Conservation (phyloP, 2,888 invertebrate species). For the Masnerella sp. region DNA sequence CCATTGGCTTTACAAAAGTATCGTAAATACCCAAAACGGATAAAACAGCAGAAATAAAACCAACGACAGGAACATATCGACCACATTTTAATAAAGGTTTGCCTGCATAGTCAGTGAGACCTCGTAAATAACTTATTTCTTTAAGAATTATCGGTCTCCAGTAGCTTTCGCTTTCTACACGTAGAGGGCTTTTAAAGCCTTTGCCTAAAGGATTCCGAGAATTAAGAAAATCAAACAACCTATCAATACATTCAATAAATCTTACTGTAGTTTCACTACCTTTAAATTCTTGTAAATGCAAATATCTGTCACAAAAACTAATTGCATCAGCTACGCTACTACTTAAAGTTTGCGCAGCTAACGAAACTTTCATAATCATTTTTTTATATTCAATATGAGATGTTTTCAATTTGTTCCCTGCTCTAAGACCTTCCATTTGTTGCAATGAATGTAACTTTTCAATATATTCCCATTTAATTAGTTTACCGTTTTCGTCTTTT, state of each 20-base stretch:
- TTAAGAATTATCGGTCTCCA: conserved; percentile 19
- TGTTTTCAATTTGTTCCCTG: conserved; percentile 38
- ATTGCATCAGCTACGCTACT: conserved; percentile 64
- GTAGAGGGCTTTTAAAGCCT: conserved; percentile 59
- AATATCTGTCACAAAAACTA: conserved; percentile 45
- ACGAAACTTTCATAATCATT: conserved; percentile 61
- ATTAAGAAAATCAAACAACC: conserved; percentile 60
- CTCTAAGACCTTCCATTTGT: conserved; percentile 29
- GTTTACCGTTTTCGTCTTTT: not conserved
- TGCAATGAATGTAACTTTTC: conserved; percentile 1
- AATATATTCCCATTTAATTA: conserved; percentile 16
- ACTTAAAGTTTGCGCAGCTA: conserved; percentile 65
- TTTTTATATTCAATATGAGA: conserved; percentile 38
- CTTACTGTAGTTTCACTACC: conserved; percentile 51
- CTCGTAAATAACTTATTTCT: conserved; percentile 13
- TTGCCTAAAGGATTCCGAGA: conserved; percentile 55
- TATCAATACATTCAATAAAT: conserved; percentile 59
- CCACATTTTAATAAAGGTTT: not conserved
- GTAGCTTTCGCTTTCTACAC: conserved; percentile 41
- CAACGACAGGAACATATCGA: conserved; percentile 31
- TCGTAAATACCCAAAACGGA: conserved; percentile 23
- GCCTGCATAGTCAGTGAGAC: not conserved
- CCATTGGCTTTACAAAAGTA: conserved; percentile 21
- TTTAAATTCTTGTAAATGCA: conserved; percentile 45
- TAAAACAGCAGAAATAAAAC: conserved; percentile 31